These are phyloP conservation scores for Elaphurus davidianus DNA, from an alignment of 2,113 vertebrate species.

Conservation along the genomic window DNA sequence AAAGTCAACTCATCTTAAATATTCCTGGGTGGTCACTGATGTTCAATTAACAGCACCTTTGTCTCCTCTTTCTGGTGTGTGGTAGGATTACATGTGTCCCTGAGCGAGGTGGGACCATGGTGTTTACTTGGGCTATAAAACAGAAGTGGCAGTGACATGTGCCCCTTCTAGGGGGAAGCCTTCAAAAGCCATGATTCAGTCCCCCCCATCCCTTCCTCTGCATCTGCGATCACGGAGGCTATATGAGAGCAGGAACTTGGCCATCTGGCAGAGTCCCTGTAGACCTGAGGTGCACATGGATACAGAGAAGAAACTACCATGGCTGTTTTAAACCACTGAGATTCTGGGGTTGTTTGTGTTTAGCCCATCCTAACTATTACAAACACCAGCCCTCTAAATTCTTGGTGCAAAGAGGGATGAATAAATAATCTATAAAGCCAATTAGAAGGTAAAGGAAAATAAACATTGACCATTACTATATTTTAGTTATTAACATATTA, in stretches of 20 bases:
- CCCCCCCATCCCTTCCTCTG: too few species aligned
- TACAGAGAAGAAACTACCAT: not conserved
- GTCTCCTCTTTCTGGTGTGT: accelerated
- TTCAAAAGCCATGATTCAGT: not conserved
- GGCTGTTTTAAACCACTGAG: not conserved
- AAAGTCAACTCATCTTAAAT: not conserved
- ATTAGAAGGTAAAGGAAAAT: not conserved
- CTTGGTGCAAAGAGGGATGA: not conserved
- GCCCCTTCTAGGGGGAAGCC: not conserved
- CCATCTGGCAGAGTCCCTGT: not conserved
- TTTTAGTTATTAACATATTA: not conserved
- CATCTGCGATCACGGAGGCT: not conserved
- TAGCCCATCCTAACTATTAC: not conserved
- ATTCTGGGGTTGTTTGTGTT: not conserved
- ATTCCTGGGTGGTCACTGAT: not conserved
- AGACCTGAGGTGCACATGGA: not conserved
- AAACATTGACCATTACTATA: not conserved
- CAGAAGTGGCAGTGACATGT: not conserved
- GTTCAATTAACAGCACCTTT: not conserved
- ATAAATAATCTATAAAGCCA: not conserved
- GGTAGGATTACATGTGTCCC: not conserved
- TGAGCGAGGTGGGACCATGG: not conserved
- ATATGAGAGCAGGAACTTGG: not conserved
- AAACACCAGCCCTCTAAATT: not conserved
- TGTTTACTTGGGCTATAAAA: not conserved